These are phyloP conservation scores for Chironomus tentans DNA, from an alignment of 2,888 invertebrate genomes.

Conservation along the genomic window DNA sequence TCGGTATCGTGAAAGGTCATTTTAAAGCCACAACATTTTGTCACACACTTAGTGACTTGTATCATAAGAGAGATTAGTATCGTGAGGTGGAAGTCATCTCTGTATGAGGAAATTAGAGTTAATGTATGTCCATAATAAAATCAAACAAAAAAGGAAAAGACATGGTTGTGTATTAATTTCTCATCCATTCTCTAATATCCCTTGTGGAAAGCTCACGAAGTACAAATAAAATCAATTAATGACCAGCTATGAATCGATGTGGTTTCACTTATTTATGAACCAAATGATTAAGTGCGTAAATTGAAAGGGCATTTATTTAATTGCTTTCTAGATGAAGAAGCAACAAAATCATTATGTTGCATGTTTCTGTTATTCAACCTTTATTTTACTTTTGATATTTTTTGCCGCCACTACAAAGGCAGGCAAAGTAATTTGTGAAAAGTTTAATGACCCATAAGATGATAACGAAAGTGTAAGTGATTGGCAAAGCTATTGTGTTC, in stretches of 20 bases:
- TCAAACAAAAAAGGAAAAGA: too few species aligned
- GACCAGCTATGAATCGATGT: too few species aligned
- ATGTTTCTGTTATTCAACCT: neutral
- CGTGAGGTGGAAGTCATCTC: too few species aligned
- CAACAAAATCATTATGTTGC: neutral
- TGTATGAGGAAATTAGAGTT: too few species aligned
- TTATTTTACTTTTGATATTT: neutral
- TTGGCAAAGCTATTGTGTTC: neutral
- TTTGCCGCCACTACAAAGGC: neutral
- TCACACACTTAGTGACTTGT: too few species aligned
- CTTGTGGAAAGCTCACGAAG: too few species aligned
- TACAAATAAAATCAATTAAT: too few species aligned
- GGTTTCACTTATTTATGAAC: too few species aligned
- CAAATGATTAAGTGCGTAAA: neutral
- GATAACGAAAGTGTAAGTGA: slow-evolving; percentile 1
- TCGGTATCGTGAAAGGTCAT: neutral
- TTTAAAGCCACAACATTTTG: neutral
- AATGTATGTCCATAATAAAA: too few species aligned
- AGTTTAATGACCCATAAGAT: neutral
- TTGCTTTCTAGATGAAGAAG: neutral
- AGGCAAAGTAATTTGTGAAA: neutral
- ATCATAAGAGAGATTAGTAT: too few species aligned
- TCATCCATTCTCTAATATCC: too few species aligned
- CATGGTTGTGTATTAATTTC: too few species aligned
- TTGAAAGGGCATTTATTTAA: neutral